phyloP scores from a whole-genome alignment of 2,797 vertebrate species.

The Girardinus metallicus region DNA sequence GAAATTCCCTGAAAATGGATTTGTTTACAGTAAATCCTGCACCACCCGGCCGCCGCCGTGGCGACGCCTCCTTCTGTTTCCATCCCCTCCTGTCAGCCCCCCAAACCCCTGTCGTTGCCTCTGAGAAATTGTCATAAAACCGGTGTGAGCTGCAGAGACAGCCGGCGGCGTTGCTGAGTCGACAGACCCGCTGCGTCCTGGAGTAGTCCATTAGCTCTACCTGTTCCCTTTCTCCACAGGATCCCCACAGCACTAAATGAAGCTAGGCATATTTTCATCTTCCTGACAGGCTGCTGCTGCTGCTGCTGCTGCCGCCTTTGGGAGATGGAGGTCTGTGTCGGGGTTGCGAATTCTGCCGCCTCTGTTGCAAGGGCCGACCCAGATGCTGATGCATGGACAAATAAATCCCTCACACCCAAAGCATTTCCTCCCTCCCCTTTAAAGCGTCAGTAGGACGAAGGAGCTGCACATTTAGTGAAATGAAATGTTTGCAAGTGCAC shows the following conservation, averaged over 20 bases:
- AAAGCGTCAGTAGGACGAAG: conserved; percentile 21
- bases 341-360: conserved; percentile 55
- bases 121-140: conserved; percentile 71
- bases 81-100: too few relatives aligned
- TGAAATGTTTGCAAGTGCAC: not conserved
- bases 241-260: conserved; percentile 78
- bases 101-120: conserved; percentile 39
- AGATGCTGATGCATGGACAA: conserved; percentile 51
- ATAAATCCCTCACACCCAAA: conserved; percentile 44
- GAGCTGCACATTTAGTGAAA: not conserved
- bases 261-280: conserved; percentile 79
- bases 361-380: conserved; percentile 45
- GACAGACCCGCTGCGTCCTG: conserved; percentile 73
- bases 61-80: conserved; percentile 45
- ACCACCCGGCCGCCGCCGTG: conserved; percentile 43
- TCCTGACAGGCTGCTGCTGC: conserved; percentile 68
- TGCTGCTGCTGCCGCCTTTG: conserved; percentile 57
- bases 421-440: conserved; percentile 1
- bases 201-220: conserved; percentile 81
- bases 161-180: conserved; percentile 76
- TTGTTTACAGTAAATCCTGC: conserved; percentile 69
- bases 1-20: conserved; percentile 55
- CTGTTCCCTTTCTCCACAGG: conserved; percentile 75
- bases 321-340: conserved; percentile 69
- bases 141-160: conserved; percentile 63